Conservation (phyloP, 2,113 vertebrate species). For the Grantiella picta region DNA sequence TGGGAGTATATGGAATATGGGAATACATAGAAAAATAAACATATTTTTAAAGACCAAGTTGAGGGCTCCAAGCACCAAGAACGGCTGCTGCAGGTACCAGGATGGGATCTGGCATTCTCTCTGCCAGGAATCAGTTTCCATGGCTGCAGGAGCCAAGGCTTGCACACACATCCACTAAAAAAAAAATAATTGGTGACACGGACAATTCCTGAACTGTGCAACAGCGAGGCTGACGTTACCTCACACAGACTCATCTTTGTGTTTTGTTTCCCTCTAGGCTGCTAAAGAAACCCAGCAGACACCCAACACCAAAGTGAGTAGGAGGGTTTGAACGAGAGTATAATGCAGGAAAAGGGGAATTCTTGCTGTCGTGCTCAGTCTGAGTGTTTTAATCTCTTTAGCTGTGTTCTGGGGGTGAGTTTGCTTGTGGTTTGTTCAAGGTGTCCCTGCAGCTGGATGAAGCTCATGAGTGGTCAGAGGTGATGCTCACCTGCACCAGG, state of each 20-base stretch:
- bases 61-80: background rate
- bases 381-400: background rate
- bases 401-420: background rate
- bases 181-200: background rate
- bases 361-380: rapidly evolving
- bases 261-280: slow-evolving; percentile 56
- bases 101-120: background rate
- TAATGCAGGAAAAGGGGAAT: background rate
- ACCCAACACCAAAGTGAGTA: slow-evolving; percentile 66
- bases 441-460: background rate
- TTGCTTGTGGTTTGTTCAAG: background rate
- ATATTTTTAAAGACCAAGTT: rapidly evolving
- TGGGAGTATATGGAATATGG: background rate
- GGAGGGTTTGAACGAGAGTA: background rate
- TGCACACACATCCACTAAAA: background rate
- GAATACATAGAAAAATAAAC: rapidly evolving
- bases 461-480: rapidly evolving
- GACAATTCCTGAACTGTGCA: slow-evolving; percentile 11
- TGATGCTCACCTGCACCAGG: background rate
- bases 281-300: slow-evolving; percentile 58
- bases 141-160: slow-evolving; percentile 45
- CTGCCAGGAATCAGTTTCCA: background rate
- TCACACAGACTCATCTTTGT: slow-evolving; percentile 43
- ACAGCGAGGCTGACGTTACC: background rate
- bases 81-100: background rate